Conservation (phyloP, 2,113 vertebrate genomes). For the Falco punctatus region DNA sequence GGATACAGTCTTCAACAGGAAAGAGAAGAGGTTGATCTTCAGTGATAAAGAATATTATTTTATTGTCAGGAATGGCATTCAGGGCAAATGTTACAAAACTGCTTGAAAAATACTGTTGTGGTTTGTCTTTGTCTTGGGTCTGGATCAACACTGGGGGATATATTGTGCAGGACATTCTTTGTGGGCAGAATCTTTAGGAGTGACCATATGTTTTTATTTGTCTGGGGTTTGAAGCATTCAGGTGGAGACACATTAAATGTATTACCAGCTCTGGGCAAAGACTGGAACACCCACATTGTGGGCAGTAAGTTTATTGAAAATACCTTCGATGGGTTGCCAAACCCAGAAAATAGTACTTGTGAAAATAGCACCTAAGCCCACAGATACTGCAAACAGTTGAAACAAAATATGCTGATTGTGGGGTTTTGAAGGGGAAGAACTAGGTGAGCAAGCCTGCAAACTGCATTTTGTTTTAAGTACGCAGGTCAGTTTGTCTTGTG, state of each 20-base stretch:
- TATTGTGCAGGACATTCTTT: not conserved
- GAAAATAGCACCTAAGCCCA: not conserved
- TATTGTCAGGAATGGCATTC: not conserved
- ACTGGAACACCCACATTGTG: not conserved
- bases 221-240: not conserved
- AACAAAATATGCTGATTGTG: not conserved
- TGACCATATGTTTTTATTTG: not conserved
- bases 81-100: not conserved
- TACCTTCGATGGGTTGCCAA: not conserved
- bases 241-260: not conserved
- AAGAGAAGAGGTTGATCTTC: not conserved
- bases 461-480: not conserved
- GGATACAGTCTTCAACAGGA: not conserved
- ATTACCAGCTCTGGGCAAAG: not conserved
- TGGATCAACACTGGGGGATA: not conserved
- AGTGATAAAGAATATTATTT: not conserved
- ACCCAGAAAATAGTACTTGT: not conserved
- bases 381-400: not conserved
- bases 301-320: not conserved
- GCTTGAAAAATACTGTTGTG: not conserved
- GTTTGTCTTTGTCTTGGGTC: not conserved
- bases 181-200: not conserved
- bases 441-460: not conserved
- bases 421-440: not conserved
- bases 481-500: not conserved